Evolutionary conservation across 1,140 invertebrate species (phyloP).

Genomic region (Drosophila pseudoananassae): DNA sequence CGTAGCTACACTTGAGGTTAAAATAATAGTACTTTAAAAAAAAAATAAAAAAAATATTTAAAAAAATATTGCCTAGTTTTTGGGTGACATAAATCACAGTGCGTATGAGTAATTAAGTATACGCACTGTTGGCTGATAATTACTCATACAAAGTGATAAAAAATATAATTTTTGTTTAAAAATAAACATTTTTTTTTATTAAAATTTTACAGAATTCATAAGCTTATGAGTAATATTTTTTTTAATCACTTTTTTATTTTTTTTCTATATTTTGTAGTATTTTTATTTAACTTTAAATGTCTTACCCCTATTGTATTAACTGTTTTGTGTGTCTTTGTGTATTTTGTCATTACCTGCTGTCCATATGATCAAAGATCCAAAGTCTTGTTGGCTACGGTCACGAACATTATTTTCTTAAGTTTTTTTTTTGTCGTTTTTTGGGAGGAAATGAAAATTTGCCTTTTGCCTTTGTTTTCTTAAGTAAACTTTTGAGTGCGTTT

Average conservation of each 20-base stretch:
- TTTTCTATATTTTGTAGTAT: no score
- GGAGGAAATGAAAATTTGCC: slow-evolving; percentile 68
- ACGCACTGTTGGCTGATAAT: background rate
- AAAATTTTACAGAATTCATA: background rate
- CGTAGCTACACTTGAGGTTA: slow-evolving; percentile 5
- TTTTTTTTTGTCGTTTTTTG: slow-evolving; percentile 28
- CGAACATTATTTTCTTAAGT: slow-evolving; percentile 43
- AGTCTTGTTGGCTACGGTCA: slow-evolving; percentile 59
- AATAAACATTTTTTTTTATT: background rate
- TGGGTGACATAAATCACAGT: background rate
- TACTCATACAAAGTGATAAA: background rate
- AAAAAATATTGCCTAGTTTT: background rate
- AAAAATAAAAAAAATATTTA: background rate
- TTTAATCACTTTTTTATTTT: background rate
- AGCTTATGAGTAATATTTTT: background rate
- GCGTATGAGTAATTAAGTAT: background rate
- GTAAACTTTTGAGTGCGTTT: slow-evolving; percentile 52
- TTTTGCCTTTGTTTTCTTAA: slow-evolving; percentile 41
- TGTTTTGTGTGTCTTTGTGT: slow-evolving; percentile 23
- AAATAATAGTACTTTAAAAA: background rate
- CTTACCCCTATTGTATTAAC: background rate
- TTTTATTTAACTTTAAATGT: background rate
- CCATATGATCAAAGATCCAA: slow-evolving; percentile 64
- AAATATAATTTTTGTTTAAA: background rate
- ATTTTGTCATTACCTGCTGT: slow-evolving; percentile 71